Percentiles rank a stretch among this genome's conserved stretches.
Conservation (phyloP, 2,888 invertebrate species). For the Nomada flava region DNA sequence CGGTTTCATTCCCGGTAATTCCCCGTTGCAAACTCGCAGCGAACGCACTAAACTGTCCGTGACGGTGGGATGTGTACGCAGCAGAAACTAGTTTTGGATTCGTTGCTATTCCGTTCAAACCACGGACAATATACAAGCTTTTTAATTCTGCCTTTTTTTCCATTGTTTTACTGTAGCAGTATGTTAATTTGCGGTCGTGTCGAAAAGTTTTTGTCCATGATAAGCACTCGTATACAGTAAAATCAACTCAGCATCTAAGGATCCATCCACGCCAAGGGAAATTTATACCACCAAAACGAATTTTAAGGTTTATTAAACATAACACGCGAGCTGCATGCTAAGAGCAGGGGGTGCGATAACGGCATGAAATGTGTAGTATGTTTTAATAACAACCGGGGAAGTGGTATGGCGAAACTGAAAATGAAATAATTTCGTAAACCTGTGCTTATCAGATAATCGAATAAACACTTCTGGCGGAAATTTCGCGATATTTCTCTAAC, state of each 20-base stretch:
- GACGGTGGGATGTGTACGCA: slow-evolving; percentile 4
- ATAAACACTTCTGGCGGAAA: not conserved
- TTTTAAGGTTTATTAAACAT: slow-evolving; percentile 9
- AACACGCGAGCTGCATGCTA: not conserved
- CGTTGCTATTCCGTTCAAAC: not conserved
- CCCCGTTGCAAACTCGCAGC: slow-evolving; percentile 42
- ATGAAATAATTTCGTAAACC: not conserved
- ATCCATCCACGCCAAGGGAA: not conserved
- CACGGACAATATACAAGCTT: too few species aligned
- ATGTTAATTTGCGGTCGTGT: not conserved
- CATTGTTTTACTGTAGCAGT: too few species aligned
- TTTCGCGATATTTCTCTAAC: not conserved
- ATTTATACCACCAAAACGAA: slow-evolving; percentile 5
- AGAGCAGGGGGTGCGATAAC: not conserved
- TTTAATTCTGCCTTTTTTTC: too few species aligned
- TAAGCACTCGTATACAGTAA: not conserved
- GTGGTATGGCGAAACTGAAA: not conserved
- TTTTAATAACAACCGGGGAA: not conserved
- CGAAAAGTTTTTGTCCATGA: not conserved
- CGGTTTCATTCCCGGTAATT: slow-evolving; percentile 61
- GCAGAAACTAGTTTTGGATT: too few species aligned
- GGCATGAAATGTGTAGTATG: not conserved
- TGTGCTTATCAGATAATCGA: not conserved
- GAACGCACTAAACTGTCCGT: slow-evolving; percentile 38
- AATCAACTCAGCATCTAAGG: not conserved